These are phyloP conservation scores for Drosophila pseudotakahashii DNA, from an alignment of 2,888 invertebrate genomes.

Conservation along the genomic window DNA sequence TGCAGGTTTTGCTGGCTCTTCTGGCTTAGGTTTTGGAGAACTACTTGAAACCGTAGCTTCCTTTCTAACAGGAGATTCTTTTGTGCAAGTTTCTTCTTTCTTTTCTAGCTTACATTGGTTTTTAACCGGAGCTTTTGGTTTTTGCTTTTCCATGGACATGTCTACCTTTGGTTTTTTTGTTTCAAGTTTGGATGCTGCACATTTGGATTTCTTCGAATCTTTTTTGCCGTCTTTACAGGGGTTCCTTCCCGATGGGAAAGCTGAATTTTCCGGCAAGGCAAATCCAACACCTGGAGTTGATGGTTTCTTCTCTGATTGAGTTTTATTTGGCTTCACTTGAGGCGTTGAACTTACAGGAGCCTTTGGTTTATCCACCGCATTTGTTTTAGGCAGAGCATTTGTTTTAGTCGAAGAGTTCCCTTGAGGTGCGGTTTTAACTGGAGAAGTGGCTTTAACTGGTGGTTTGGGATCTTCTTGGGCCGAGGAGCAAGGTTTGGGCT, in stretches of 20 bases:
- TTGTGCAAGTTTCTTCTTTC: too few species aligned
- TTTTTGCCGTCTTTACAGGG: not conserved
- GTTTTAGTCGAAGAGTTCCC: not conserved
- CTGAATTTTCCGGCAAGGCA: not conserved
- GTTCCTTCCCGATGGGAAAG: conserved; percentile 4
- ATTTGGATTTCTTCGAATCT: not conserved
- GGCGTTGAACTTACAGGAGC: not conserved
- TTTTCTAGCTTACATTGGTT: not conserved
- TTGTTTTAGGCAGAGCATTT: too few species aligned
- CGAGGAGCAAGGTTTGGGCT: not conserved
- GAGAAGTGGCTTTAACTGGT: not conserved
- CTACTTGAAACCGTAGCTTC: not conserved
- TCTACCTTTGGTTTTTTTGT: not conserved
- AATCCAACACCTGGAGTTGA: not conserved
- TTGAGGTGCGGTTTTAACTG: not conserved
- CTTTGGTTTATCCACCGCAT: too few species aligned
- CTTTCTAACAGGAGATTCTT: not conserved
- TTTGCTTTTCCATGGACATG: not conserved
- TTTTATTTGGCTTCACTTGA: not conserved
- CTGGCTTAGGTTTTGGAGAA: not conserved
- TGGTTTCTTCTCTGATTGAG: not conserved
- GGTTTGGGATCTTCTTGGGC: not conserved
- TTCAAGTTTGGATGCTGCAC: not conserved
- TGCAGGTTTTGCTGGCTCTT: not conserved
- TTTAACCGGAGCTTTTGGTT: not conserved